Percentiles rank a stretch among this genome's conserved stretches.
phyloP scores from a whole-genome alignment of 1,140 invertebrate genomes.

The Proales similis region DNA sequence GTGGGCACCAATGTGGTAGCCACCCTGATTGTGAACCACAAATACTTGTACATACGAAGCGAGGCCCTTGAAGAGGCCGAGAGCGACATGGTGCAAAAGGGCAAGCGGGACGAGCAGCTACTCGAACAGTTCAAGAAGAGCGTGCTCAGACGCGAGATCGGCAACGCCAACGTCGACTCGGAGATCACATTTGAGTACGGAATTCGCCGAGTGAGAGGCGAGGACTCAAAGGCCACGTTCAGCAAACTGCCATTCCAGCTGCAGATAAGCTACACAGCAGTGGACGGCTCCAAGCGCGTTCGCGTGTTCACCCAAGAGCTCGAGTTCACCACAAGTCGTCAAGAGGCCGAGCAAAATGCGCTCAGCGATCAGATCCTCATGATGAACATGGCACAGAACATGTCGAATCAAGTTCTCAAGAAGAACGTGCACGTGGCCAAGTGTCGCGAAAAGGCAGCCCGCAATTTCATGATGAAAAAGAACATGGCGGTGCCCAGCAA shows the following conservation, averaged over 20 bases:
- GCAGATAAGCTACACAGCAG: conserved; percentile 43
- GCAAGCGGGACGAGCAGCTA: conserved; percentile 9
- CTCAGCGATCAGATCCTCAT: not conserved
- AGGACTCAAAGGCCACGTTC: not conserved
- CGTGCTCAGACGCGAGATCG: conserved; percentile 4
- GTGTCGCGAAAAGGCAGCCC: not conserved
- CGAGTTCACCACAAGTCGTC: conserved; percentile 4
- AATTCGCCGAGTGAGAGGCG: conserved; percentile 8
- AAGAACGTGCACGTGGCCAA: not conserved
- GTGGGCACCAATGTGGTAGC: conserved; percentile 11
- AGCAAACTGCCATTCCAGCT: conserved; percentile 39
- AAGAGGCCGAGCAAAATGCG: not conserved
- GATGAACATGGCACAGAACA: conserved; percentile 14
- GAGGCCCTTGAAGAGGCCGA: conserved; percentile 16
- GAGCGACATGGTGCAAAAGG: not conserved
- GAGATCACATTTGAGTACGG: conserved; percentile 33
- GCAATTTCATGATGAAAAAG: not conserved
- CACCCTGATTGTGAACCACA: conserved; percentile 30
- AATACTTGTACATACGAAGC: conserved; percentile 36
- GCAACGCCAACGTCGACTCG: conserved; percentile 24
- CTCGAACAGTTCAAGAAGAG: conserved; percentile 6
- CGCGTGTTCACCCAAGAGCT: conserved; percentile 11
- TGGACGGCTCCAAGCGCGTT: conserved; percentile 42
- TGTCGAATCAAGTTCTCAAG: conserved; percentile 5
- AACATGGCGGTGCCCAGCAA: not conserved